A percentile compares a stretch with the other conserved stretches of the same genome.
These are phyloP conservation scores for Cryptocephalus moraei DNA, from an alignment of 2,888 invertebrate genomes.

Conservation along the genomic window DNA sequence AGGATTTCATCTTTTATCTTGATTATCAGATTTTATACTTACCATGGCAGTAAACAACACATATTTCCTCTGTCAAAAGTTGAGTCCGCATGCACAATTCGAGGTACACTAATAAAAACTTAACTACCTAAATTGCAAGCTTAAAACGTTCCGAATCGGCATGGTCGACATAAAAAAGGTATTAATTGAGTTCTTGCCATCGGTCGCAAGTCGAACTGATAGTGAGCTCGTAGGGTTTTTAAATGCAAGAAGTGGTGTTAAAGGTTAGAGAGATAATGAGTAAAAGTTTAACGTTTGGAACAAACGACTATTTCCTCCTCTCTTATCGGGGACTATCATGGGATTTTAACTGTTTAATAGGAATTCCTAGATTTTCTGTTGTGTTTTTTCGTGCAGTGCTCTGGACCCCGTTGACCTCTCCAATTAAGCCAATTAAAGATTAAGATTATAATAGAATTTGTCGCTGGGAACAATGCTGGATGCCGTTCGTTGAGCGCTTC, in stretches of 20 bases:
- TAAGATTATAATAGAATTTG: neutral
- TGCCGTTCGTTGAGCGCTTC: neutral
- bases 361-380: neutral
- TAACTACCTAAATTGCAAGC: constrained; percentile 1
- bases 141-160: neutral
- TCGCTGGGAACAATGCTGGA: neutral
- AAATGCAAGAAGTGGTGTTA: too few species aligned
- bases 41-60: neutral
- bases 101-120: neutral
- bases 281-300: too few species aligned
- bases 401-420: neutral
- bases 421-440: neutral
- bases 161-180: neutral
- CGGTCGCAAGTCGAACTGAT: neutral
- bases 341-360: too few species aligned
- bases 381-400: neutral
- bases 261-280: too few species aligned
- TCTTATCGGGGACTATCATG: too few species aligned
- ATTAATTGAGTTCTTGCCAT: neutral
- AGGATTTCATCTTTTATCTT: too few species aligned
- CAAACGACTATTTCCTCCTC: too few species aligned
- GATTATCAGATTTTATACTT: neutral
- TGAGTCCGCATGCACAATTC: neutral
- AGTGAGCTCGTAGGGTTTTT: too few species aligned
- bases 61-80: constrained; percentile 1